Evolutionary conservation across 2,113 vertebrate genomes (phyloP).

Genomic region (Puntigrus tetrazona): DNA sequence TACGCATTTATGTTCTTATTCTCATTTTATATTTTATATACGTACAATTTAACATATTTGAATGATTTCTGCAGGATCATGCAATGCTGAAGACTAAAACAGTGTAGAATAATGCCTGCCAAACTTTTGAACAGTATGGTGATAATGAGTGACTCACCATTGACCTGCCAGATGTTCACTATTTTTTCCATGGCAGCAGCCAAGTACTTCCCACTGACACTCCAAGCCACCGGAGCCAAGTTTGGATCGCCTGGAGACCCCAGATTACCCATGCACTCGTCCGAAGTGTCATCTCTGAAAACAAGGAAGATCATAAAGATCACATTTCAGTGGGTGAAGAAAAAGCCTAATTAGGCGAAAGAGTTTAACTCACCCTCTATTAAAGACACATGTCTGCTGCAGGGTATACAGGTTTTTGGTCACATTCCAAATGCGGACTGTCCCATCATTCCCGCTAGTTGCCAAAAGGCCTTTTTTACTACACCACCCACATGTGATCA

Average conservation of each 20-base stretch:
- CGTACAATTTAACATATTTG: background rate
- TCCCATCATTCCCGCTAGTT: slow-evolving; percentile 92
- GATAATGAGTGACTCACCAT: slow-evolving; percentile 75
- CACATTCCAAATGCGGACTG: slow-evolving; percentile 93
- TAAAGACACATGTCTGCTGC: slow-evolving; percentile 95
- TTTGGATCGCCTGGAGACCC: slow-evolving; percentile 90
- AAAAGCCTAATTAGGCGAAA: background rate
- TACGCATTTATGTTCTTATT: too few relatives aligned
- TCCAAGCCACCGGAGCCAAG: slow-evolving; percentile 91
- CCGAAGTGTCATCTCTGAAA: slow-evolving; percentile 82
- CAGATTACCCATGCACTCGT: slow-evolving; percentile 76
- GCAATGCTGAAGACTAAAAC: too few relatives aligned
- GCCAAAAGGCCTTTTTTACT: slow-evolving; percentile 90
- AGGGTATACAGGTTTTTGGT: slow-evolving; percentile 93
- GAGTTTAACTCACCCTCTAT: slow-evolving; percentile 84
- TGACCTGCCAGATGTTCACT: slow-evolving; percentile 99
- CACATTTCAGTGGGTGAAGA: background rate
- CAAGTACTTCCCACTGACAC: slow-evolving; percentile 90
- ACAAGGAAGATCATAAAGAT: background rate
- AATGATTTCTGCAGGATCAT: too few relatives aligned
- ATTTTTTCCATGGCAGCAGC: slow-evolving; percentile 92
- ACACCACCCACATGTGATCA: slow-evolving; percentile 93
- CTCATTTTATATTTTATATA: too few relatives aligned
- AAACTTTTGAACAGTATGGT: background rate
- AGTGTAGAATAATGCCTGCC: background rate